Evolutionary conservation across 2,888 invertebrate genomes (phyloP).

Genomic region (Embidobia sp.): DNA sequence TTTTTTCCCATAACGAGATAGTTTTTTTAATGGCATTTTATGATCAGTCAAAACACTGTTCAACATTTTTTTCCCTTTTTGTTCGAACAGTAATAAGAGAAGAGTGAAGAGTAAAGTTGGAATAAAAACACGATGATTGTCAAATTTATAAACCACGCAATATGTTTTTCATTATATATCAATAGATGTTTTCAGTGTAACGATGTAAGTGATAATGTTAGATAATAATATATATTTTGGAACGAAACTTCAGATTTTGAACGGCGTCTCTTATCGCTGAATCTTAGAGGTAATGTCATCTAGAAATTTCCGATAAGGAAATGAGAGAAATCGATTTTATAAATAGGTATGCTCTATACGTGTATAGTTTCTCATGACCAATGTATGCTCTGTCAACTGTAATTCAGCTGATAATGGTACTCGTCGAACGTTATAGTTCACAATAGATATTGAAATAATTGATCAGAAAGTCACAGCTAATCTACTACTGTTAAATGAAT

Average conservation of each 20-base stretch:
- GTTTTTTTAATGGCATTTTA: not conserved
- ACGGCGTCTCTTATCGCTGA: slow-evolving; percentile 19
- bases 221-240: slow-evolving; percentile 51
- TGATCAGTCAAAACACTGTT: not conserved
- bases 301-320: slow-evolving; percentile 40
- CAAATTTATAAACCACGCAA: too few species aligned
- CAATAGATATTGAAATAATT: too few species aligned
- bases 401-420: not conserved
- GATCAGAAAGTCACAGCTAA: too few species aligned
- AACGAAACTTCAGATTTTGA: slow-evolving; percentile 31
- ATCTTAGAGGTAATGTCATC: slow-evolving; percentile 41
- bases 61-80: too few species aligned
- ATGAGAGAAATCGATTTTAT: slow-evolving; percentile 32
- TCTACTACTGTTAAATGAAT: too few species aligned
- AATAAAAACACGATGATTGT: too few species aligned
- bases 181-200: slow-evolving; percentile 22
- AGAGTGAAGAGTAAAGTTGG: too few species aligned
- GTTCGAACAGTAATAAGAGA: too few species aligned
- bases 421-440: too few species aligned
- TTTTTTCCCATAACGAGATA: not conserved
- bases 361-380: too few species aligned
- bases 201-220: slow-evolving; percentile 40
- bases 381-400: too few species aligned
- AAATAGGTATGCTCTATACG: slow-evolving; percentile 25
- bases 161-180: too few species aligned